Conservation (phyloP, 2,797 vertebrate genomes). For the Periophthalmus magnuspinnatus region DNA sequence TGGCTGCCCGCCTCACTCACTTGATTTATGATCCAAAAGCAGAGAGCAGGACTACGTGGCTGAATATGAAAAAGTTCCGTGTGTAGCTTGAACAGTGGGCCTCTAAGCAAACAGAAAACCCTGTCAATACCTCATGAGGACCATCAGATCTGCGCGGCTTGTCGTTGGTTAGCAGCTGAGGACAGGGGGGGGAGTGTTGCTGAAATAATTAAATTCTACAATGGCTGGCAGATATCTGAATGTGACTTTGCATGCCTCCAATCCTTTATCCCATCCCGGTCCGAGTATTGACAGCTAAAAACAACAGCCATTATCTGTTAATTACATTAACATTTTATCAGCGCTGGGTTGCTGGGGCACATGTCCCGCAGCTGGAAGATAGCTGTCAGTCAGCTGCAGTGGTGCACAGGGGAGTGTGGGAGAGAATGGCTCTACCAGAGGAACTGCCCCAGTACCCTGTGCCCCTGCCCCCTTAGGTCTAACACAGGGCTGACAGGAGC, state of each 20-base stretch:
- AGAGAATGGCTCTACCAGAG: constrained; percentile 52
- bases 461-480: constrained; percentile 52
- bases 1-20: constrained; percentile 66
- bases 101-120: constrained; percentile 20
- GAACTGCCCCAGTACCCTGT: constrained; percentile 52
- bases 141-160: constrained; percentile 39
- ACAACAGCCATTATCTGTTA: constrained; percentile 89
- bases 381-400: constrained; percentile 78
- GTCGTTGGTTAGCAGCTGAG: constrained; percentile 53
- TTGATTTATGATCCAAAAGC: constrained; percentile 77
- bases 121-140: constrained; percentile 53
- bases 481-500: constrained; percentile 67
- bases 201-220: constrained; percentile 84
- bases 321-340: constrained; percentile 91
- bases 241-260: constrained; percentile 82
- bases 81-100: constrained; percentile 25
- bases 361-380: constrained; percentile 78
- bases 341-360: constrained; percentile 64
- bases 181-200: constrained; percentile 68
- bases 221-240: constrained; percentile 85
- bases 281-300: constrained; percentile 85
- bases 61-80: constrained; percentile 66
- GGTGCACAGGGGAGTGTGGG: constrained; percentile 32
- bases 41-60: constrained; percentile 40
- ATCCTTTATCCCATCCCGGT: constrained; percentile 81